Conservation (phyloP, 2,888 invertebrate species). For the Cheilosia urbana region DNA sequence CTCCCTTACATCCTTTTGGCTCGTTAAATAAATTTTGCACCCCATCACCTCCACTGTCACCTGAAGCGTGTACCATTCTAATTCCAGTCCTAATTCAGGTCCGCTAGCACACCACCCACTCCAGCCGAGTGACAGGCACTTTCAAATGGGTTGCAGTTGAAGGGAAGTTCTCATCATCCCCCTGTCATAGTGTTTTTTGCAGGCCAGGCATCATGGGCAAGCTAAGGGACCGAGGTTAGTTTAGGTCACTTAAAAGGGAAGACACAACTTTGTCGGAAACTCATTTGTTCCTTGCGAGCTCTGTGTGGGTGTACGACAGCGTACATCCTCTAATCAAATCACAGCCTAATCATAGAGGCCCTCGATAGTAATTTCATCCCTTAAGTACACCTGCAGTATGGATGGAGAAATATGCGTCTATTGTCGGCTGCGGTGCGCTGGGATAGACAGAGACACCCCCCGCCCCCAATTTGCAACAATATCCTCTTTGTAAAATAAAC, state of each 20-base stretch:
- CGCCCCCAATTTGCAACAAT: conserved; percentile 68
- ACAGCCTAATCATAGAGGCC: conserved; percentile 70
- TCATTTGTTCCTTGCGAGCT: conserved; percentile 51
- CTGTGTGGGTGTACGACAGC: conserved; percentile 34
- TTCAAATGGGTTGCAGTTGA: conserved; percentile 42
- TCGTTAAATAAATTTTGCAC: conserved; percentile 76
- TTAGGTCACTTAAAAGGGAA: conserved; percentile 69
- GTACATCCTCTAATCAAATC: conserved; percentile 73
- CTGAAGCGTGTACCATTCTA: conserved; percentile 72
- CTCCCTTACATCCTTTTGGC: conserved; percentile 75
- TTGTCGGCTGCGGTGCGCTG: neutral
- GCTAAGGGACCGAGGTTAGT: conserved; percentile 48
- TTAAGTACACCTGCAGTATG: conserved; percentile 45
- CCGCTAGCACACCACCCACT: conserved; percentile 15
- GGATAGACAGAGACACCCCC: conserved; percentile 2
- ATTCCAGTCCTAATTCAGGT: conserved; percentile 62
- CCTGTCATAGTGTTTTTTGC: neutral
- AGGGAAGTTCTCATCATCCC: conserved; percentile 69
- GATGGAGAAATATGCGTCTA: neutral
- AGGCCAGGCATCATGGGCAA: neutral
- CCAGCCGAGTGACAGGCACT: conserved; percentile 59
- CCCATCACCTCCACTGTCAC: conserved; percentile 73
- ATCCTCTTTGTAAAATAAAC: conserved; percentile 63
- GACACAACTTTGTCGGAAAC: conserved; percentile 70
- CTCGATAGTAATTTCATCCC: conserved; percentile 51